Conservation (phyloP, 2,797 vertebrate species). For the Cichlasoma orientale region DNA sequence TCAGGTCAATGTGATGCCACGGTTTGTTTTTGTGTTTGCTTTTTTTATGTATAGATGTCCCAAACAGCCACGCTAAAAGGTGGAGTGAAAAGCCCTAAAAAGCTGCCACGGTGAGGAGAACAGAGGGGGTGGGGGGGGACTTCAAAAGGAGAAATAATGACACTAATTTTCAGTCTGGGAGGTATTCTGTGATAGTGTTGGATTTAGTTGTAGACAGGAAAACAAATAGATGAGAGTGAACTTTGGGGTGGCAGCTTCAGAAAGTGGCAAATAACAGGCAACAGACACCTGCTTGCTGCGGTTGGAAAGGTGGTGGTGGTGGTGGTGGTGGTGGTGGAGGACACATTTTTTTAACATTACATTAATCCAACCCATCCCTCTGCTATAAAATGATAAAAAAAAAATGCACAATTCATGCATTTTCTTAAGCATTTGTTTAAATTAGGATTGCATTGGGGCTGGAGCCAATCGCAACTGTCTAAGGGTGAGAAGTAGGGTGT, state of each 20-base stretch:
- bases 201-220: background rate
- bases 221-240: background rate
- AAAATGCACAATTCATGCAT: too few species aligned
- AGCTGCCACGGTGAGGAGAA: background rate
- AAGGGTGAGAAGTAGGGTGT: too few species aligned
- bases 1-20: background rate
- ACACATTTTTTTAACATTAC: too few species aligned
- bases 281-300: too few species aligned
- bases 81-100: background rate
- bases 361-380: too few species aligned
- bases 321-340: too few species aligned
- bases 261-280: too few species aligned
- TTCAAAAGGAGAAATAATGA: background rate
- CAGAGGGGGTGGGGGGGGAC: background rate
- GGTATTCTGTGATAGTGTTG: background rate
- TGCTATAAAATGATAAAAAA: too few species aligned
- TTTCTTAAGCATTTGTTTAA: too few species aligned
- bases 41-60: background rate
- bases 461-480: too few species aligned
- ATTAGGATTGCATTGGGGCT: too few species aligned
- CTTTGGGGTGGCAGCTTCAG: background rate
- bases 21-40: background rate
- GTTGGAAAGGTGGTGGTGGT: too few species aligned
- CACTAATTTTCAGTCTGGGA: constrained; percentile 3
- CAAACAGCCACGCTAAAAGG: background rate